A percentile compares a stretch with the other conserved stretches of the same genome.
phyloP scores from a whole-genome alignment of 1,140 invertebrate genomes.

The Tenebrio molitor region DNA sequence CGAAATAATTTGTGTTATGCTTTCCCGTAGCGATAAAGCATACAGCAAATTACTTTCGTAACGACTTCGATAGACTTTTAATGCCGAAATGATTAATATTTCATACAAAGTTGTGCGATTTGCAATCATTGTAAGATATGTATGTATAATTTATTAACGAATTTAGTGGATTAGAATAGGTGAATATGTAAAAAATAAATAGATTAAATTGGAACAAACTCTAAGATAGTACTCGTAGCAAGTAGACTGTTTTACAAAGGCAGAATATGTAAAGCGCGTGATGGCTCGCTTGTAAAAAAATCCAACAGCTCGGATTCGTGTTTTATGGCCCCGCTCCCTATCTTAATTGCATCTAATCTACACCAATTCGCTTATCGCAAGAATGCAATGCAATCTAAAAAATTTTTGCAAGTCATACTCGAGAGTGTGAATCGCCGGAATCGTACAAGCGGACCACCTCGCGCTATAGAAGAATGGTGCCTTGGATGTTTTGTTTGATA shows the following conservation, averaged over 20 bases:
- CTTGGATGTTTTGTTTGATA: conserved; percentile 64
- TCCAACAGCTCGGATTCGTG: background rate
- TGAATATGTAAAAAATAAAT: conserved; percentile 54
- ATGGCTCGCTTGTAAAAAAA: conserved; percentile 50
- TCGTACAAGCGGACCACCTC: conserved; percentile 52
- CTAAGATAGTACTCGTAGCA: conserved; percentile 50
- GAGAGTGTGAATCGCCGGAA: background rate
- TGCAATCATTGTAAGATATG: conserved; percentile 65
- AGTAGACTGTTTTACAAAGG: conserved; percentile 58
- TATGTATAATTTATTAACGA: conserved; percentile 61
- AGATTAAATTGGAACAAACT: conserved; percentile 53
- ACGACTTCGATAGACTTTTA: conserved; percentile 15
- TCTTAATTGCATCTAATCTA: conserved; percentile 35
- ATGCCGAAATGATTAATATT: conserved; percentile 42
- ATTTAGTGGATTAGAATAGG: conserved; percentile 56
- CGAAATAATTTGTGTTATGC: conserved; percentile 34
- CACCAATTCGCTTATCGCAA: background rate
- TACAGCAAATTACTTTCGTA: conserved; percentile 25
- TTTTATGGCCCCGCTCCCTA: conserved; percentile 23
- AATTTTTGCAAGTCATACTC: conserved; percentile 10
- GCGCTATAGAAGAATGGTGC: conserved; percentile 61
- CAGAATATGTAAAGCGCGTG: conserved; percentile 56
- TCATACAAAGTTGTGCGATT: conserved; percentile 60
- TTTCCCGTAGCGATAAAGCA: conserved; percentile 5
- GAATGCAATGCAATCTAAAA: background rate